Base-by-base conservation (phyloP, 2,888 invertebrate genomes). In the Lochmaea crataegi region DNA sequence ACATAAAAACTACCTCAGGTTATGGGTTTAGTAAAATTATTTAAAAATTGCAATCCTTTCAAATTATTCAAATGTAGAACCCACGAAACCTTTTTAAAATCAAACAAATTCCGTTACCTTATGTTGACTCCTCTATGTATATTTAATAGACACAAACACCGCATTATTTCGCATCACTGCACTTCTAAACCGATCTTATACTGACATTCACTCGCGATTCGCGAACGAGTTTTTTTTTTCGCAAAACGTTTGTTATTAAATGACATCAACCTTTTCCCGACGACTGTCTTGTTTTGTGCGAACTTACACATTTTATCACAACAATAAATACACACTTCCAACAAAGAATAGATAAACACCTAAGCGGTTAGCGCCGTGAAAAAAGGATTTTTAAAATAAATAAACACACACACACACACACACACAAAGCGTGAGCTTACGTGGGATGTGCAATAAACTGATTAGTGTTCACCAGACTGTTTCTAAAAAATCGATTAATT, bases 141-240 rank as follows among this genome's bases (percentile, higher is more conserved):
- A 72, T 61, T 72, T 57, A 78, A 56, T 63, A 76, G 60, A 63
- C 78, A 78, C 68, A 78, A 75, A 70, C 78, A 78, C 64, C 76
- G 73, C 78, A 78, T 78, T 42, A 38, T 61, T 58, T 57, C 53
- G 41, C 53, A 69, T 41, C 42, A 63, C 57, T 48, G 32, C 57
- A 65, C 32, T 65, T 70, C 56, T 22, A 65, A 67, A 72, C 65
- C 45, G 53, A 60, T 71, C 71, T 69, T 41, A 18, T 56, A 57
- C 57, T 65, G 22, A 56, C 68, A 63, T 68, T 68, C 60, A 58
- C 48, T 57, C 22, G 10, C 42, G 64, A 58, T 38, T 57, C 22
- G 10, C 42, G 64, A 41, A 68, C 56, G 56, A 65, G n/a, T 71
- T 70, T 42, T 72, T 71, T 71, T 75, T 65, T 56, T 68, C 42